phyloP scores from a whole-genome alignment of 2,888 invertebrate species.

The Drosophila sordidula region DNA sequence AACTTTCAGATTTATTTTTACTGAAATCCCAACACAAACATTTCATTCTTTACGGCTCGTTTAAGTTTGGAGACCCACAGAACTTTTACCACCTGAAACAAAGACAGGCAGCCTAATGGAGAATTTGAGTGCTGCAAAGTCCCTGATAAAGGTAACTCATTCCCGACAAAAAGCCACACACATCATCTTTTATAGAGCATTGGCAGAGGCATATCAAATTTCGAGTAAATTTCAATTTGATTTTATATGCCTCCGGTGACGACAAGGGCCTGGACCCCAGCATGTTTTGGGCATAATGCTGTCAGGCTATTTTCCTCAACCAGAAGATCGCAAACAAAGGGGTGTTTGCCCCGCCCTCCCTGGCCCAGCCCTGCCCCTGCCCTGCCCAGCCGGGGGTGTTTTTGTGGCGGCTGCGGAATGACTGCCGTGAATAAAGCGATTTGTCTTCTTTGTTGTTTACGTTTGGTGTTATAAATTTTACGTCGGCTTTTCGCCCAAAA shows the following conservation, averaged over 20 bases:
- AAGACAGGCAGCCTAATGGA: too few species aligned
- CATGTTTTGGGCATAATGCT: conserved; percentile 52
- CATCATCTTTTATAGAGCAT: conserved; percentile 31
- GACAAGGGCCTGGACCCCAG: conserved; percentile 43
- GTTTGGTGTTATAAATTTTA: conserved; percentile 78
- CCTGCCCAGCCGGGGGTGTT: conserved; percentile 50
- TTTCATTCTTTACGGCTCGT: too few species aligned
- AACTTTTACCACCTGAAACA: too few species aligned
- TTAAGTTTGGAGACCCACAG: too few species aligned
- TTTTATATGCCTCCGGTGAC: conserved; percentile 68
- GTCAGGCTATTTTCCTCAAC: conserved; percentile 55
- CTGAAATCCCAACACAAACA: too few species aligned
- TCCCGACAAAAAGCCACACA: conserved; percentile 22
- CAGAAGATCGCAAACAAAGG: conserved; percentile 53
- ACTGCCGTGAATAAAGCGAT: conserved; percentile 80
- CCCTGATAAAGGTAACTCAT: conserved; percentile 19
- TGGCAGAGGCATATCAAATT: conserved; percentile 76
- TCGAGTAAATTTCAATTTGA: conserved; percentile 83
- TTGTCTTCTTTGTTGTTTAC: conserved; percentile 79
- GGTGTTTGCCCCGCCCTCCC: conserved; percentile 42
- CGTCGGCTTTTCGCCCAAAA: conserved; percentile 47
- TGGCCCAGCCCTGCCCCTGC: conserved; percentile 4
- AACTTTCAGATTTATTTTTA: too few species aligned
- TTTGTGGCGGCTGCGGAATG: conserved; percentile 62
- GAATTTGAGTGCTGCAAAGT: too few species aligned